phyloP scores from a whole-genome alignment of 2,888 invertebrate genomes.

The Phyllotreta cruciferae region DNA sequence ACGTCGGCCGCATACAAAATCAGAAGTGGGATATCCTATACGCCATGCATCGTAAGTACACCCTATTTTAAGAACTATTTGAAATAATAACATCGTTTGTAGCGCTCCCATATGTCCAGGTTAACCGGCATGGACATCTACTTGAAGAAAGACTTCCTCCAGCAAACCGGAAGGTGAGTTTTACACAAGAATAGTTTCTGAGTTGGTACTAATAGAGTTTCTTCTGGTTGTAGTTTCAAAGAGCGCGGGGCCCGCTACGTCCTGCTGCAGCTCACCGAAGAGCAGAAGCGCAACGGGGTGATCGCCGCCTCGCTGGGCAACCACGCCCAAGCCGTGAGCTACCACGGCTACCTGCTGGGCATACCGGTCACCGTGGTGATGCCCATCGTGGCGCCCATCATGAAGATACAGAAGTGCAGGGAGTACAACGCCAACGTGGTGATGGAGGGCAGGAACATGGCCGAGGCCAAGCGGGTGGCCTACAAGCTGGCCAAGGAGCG shows the following conservation, averaged over 20 bases:
- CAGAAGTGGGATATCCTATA: constrained; percentile 80
- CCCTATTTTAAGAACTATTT: constrained; percentile 5
- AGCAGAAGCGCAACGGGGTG: constrained; percentile 78
- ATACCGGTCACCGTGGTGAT: constrained; percentile 85
- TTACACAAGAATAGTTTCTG: constrained; percentile 1
- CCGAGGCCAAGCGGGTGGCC: constrained; percentile 82
- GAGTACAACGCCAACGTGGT: constrained; percentile 86
- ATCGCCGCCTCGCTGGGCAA: constrained; percentile 95
- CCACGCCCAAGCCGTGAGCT: constrained; percentile 84
- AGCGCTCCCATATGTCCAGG: constrained; percentile 85
- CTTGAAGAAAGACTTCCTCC: constrained; percentile 93
- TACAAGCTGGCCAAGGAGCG: constrained; percentile 76
- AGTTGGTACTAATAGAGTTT: constrained; percentile 5
- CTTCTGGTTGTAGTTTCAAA: constrained; percentile 76
- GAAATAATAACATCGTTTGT: constrained; percentile 42
- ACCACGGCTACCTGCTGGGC: constrained; percentile 70
- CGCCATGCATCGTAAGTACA: constrained; percentile 80
- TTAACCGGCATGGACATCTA: constrained; percentile 84
- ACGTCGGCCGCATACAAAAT: constrained; percentile 90
- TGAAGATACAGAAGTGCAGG: constrained; percentile 91
- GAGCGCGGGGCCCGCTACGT: constrained; percentile 93
- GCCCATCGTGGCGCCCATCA: constrained; percentile 93
- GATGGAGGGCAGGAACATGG: constrained; percentile 82
- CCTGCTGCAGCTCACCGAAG: constrained; percentile 74
- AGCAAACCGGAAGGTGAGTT: constrained; percentile 89